Conservation (phyloP, 2,113 vertebrate genomes). For the Syngnathus scovelli region DNA sequence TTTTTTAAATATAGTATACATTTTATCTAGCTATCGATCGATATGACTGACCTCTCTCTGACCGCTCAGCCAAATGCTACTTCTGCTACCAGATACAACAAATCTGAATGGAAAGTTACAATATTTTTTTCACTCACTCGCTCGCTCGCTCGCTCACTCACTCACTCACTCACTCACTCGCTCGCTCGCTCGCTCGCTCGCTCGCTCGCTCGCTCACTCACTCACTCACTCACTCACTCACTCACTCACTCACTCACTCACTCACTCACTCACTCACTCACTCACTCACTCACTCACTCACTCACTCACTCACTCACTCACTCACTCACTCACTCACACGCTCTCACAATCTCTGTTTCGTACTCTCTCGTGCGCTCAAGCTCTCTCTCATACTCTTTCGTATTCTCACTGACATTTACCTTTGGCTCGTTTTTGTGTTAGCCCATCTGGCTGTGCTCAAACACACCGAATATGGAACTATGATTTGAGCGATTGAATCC, state of each 20-base stretch:
- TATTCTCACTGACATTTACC: neutral
- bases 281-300: no score
- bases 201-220: neutral
- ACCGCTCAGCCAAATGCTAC: conserved; percentile 28
- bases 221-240: neutral
- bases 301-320: no score
- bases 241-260: no score
- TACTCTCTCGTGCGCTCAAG: neutral
- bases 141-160: no score
- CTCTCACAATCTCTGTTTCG: no score
- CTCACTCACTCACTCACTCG: no score
- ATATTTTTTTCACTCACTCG: conserved; percentile 1
- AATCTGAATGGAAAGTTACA: conserved; percentile 42
- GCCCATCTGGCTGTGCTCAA: conserved; percentile 15
- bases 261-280: no score
- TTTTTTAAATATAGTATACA: no score
- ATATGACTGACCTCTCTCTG: no score
- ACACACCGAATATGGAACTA: neutral
- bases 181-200: no score
- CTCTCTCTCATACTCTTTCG: neutral
- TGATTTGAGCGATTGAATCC: conserved; percentile 13
- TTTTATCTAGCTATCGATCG: no score
- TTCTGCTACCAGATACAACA: conserved; percentile 36
- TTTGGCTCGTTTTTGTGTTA: conserved; percentile 2
- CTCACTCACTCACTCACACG: no score